Conservation (phyloP, 2,888 invertebrate genomes). For the Microctonus brassicae region DNA sequence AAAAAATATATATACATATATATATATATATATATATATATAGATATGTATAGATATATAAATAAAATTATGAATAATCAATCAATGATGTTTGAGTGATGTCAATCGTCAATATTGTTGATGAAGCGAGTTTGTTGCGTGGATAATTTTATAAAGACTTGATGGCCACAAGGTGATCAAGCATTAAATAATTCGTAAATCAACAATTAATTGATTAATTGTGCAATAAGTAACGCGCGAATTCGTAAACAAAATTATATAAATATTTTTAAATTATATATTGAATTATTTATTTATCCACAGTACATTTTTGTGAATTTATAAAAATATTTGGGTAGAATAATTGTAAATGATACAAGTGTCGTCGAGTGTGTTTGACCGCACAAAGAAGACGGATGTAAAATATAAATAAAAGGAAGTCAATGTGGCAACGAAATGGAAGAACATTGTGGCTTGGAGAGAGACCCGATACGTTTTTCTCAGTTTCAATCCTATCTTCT, state of each 20-base stretch:
- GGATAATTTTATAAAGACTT: background rate
- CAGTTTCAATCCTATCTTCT: slow-evolving; percentile 45
- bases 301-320: no score
- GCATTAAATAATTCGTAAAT: background rate
- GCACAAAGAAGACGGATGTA: background rate
- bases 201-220: background rate
- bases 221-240: background rate
- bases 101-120: background rate
- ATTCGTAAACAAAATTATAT: no score
- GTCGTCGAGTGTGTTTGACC: background rate
- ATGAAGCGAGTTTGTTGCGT: background rate
- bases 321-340: background rate
- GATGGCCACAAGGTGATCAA: background rate
- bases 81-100: background rate
- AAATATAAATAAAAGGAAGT: background rate
- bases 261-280: no score
- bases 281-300: no score
- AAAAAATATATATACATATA: background rate
- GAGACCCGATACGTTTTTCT: slow-evolving; percentile 8
- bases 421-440: slow-evolving; percentile 12
- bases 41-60: background rate
- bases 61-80: background rate
- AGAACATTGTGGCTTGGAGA: slow-evolving; percentile 11
- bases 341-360: background rate
- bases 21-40: background rate